A percentile compares a stretch with the other conserved stretches of the same genome.
Evolutionary conservation across 2,113 vertebrate species (phyloP).

Genomic region (Labeo rohita): DNA sequence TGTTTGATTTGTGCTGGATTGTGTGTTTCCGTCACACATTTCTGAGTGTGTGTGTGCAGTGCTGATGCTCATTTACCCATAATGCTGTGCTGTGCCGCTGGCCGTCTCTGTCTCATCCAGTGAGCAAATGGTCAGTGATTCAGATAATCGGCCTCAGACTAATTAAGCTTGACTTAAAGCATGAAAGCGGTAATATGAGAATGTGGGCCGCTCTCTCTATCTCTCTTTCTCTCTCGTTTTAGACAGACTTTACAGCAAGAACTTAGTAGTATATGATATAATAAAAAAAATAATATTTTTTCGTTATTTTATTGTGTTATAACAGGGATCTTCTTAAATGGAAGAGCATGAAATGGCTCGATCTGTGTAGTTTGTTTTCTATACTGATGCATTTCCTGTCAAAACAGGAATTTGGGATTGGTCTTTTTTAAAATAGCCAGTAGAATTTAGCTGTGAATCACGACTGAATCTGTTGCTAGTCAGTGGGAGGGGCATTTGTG

Average conservation of each 20-base stretch:
- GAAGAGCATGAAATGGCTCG: neutral
- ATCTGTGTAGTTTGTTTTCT: neutral
- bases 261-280: neutral
- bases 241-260: neutral
- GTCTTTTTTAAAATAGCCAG: neutral
- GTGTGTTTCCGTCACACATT: neutral
- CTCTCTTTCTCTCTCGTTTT: neutral
- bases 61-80: conserved; percentile 66
- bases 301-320: neutral
- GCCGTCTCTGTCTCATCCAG: conserved; percentile 67
- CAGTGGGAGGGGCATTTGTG: neutral
- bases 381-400: neutral
- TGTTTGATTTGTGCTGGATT: neutral
- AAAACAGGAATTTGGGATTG: neutral
- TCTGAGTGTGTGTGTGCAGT: neutral
- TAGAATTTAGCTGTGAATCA: neutral
- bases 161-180: conserved; percentile 75
- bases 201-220: neutral
- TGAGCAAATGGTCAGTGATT: conserved; percentile 79
- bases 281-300: neutral
- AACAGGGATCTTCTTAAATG: neutral
- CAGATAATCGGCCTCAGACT: conserved; percentile 74
- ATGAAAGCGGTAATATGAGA: neutral
- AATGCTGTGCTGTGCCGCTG: conserved; percentile 70
- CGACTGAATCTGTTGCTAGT: neutral